Percentiles rank a stretch among this genome's conserved stretches.
These are phyloP conservation scores for Notothenia rossii DNA, from an alignment of 2,113 vertebrate genomes.

Conservation along the genomic window DNA sequence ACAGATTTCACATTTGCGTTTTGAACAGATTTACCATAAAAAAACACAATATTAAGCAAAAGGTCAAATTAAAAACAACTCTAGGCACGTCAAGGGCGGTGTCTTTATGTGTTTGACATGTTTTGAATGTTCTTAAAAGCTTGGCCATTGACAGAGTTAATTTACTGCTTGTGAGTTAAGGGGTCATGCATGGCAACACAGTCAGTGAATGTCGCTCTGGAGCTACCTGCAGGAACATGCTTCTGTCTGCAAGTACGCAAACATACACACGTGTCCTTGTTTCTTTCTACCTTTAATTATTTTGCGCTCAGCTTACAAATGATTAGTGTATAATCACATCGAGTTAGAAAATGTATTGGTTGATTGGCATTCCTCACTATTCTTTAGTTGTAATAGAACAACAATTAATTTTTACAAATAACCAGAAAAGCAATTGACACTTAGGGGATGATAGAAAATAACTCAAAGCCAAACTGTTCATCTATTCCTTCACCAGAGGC, in stretches of 20 bases:
- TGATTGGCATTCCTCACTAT: background rate
- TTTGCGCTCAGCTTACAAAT: background rate
- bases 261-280: background rate
- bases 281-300: background rate
- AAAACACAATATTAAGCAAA: background rate
- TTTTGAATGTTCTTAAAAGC: background rate
- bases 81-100: too few species aligned
- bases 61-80: background rate
- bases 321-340: too few species aligned
- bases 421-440: too few species aligned
- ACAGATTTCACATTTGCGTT: background rate
- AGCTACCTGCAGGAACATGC: background rate
- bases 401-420: too few species aligned
- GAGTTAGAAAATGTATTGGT: too few species aligned
- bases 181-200: background rate
- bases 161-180: background rate
- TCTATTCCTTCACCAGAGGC: background rate
- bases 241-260: background rate
- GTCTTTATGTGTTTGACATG: too few species aligned
- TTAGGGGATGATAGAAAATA: too few species aligned
- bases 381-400: too few species aligned
- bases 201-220: background rate
- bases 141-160: background rate
- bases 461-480: background rate
- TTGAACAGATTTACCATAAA: background rate